phyloP scores from a whole-genome alignment of 2,888 invertebrate genomes.

The Stegophylla sp. region DNA sequence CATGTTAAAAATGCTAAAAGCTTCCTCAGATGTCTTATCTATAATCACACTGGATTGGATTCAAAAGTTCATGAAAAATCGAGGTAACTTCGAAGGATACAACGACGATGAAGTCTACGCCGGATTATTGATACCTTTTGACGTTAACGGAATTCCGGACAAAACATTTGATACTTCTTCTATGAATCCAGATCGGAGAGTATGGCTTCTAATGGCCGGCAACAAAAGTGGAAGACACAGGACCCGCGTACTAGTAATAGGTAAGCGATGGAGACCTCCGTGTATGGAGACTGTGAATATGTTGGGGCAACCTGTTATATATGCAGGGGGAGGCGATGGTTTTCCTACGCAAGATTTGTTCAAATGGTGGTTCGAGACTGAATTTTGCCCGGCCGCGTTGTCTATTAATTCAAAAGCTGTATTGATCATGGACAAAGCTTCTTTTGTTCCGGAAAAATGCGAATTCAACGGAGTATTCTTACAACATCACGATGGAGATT shows the following conservation, averaged over 20 bases:
- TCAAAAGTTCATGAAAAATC: conserved; percentile 42
- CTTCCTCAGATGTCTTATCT: conserved; percentile 24
- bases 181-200: conserved; percentile 55
- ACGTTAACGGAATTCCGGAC: conserved; percentile 37
- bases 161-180: not conserved
- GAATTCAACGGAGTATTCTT: conserved; percentile 32
- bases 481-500: conserved; percentile 63
- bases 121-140: conserved; percentile 51
- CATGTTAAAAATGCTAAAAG: conserved; percentile 44
- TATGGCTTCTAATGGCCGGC: conserved; percentile 66
- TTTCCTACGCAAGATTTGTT: conserved; percentile 66
- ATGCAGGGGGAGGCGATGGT: conserved; percentile 67
- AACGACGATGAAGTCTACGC: conserved; percentile 51
- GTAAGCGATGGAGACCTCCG: conserved; percentile 66
- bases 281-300: conserved; percentile 67
- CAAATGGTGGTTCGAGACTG: conserved; percentile 67
- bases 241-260: conserved; percentile 66
- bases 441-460: conserved; percentile 63
- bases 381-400: conserved; percentile 66
- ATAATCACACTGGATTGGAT: conserved; percentile 50
- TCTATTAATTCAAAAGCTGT: conserved; percentile 66
- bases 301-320: conserved; percentile 67
- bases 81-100: conserved; percentile 46
- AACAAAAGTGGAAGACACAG: conserved; percentile 67
- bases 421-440: conserved; percentile 65